Evolutionary conservation across 2,888 invertebrate species (phyloP), one percentile per base, ranked within the genome.

Genomic region (Saturnia japonica): DNA sequence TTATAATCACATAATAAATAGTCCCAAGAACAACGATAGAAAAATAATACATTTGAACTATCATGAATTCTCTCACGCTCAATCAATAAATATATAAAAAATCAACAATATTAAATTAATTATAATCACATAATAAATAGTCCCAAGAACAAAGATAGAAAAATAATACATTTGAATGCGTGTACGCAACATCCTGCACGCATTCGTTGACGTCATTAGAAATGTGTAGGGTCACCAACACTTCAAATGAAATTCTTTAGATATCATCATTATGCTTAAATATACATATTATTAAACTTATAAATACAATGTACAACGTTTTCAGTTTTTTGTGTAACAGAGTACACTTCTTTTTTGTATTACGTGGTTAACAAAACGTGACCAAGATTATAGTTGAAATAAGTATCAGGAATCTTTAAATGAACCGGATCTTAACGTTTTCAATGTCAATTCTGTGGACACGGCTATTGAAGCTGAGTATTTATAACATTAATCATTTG

Each of bases 161-260:
- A 70, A 54, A 80, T 78, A 81, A 80, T 75, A 76, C 76, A 77
- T 78, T 77, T 77, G 71, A 78, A 81, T 81, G 82, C 77, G 80
- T 79, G 74, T 79, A 84, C 87, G 87, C 86, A 88, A 89, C 79
- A 85, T 89, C 87, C 89, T 86, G 85, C 76, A 76, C 68, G 75
- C 76, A 75, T 73, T 74, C 70, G 16, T 28, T 66, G 67, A 70
- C 78, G 79, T 77, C 78, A 71, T 60, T 68, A 66, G 40, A 77
- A 75, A 67, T 60, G 60, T 69, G 73, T 79, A 78, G 80, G 78
- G 76, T 76, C 76, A 80, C 81, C 70, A 75, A 42, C 19, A 19
- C 60, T 42, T 22, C 22, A 19, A 40, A 42, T 16, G 47, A 47
- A 19, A 47, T 67, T 45, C 11, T 19, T 66, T 51, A 47, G 12